phyloP scores from a whole-genome alignment of 2,888 invertebrate species.

The Chydorus sphaericus region DNA sequence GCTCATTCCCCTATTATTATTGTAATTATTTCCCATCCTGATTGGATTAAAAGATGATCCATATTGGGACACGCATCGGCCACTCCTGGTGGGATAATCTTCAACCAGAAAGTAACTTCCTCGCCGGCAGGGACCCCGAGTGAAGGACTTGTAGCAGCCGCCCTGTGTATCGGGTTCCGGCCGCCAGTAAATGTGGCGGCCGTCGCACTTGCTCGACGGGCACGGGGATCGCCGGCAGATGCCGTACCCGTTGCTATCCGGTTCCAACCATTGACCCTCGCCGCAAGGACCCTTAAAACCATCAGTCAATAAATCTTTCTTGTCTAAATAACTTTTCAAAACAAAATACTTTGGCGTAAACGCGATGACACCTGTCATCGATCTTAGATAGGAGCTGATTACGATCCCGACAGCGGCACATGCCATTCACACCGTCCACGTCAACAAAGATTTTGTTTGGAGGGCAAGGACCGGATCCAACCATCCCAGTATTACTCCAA shows the following conservation, averaged over 20 bases:
- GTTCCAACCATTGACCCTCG: not conserved
- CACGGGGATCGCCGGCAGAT: not conserved
- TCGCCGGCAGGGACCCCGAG: not conserved
- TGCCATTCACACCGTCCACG: not conserved
- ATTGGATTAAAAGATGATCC: not conserved
- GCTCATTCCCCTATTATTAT: too few species aligned
- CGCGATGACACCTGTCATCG: not conserved
- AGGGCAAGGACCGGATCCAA: not conserved
- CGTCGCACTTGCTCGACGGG: not conserved
- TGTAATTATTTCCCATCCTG: too few species aligned
- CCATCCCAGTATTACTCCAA: too few species aligned
- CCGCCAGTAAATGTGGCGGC: not conserved
- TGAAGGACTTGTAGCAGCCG: not conserved
- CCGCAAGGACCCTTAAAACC: not conserved
- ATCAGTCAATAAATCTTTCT: too few species aligned
- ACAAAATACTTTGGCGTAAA: not conserved
- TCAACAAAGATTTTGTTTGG: not conserved
- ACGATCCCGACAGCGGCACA: not conserved
- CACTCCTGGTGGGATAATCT: not conserved
- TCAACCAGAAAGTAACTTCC: not conserved
- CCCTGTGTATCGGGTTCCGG: not conserved
- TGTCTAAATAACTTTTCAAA: too few species aligned
- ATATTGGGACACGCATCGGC: not conserved
- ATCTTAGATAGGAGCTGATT: not conserved
- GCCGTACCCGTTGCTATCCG: not conserved